Evolutionary conservation across 2,113 vertebrate genomes (phyloP).

Genomic region (Macrotis lagotis): DNA sequence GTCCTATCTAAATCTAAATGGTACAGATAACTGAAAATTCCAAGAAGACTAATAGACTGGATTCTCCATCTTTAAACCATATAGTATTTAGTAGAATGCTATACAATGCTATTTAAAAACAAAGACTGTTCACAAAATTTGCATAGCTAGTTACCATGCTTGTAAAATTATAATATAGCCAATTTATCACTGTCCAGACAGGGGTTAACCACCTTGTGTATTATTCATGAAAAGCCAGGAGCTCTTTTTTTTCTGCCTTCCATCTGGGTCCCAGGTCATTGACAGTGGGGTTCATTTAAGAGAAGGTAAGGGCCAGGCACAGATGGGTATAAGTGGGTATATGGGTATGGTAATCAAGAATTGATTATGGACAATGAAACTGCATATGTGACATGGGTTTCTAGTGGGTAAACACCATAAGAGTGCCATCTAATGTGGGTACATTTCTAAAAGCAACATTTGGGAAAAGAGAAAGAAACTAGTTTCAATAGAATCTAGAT

Average conservation of each 20-base stretch:
- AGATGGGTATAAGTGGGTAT: not conserved
- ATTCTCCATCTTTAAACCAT: not conserved
- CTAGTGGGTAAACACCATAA: not conserved
- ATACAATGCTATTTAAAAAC: not conserved
- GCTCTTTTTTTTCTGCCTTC: not conserved
- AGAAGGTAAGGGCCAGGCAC: no score
- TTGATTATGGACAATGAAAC: conserved; percentile 15
- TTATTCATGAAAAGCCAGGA: not conserved
- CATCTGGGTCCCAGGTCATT: not conserved
- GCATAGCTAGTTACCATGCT: not conserved
- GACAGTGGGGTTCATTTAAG: not conserved
- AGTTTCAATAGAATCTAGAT: not conserved
- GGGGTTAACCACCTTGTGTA: not conserved
- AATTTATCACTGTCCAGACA: not conserved
- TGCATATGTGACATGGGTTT: conserved; percentile 1
- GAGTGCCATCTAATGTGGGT: conserved; percentile 15
- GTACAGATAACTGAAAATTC: not conserved
- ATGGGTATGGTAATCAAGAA: conserved; percentile 11
- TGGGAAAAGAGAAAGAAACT: not conserved
- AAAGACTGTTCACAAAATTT: not conserved
- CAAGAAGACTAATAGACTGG: not conserved
- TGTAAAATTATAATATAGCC: not conserved
- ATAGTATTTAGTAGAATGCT: not conserved
- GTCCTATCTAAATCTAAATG: not conserved
- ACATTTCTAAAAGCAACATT: not conserved